Evolutionary conservation across 2,888 invertebrate genomes (phyloP).

Genomic region (Nephrotoma guestfalica): DNA sequence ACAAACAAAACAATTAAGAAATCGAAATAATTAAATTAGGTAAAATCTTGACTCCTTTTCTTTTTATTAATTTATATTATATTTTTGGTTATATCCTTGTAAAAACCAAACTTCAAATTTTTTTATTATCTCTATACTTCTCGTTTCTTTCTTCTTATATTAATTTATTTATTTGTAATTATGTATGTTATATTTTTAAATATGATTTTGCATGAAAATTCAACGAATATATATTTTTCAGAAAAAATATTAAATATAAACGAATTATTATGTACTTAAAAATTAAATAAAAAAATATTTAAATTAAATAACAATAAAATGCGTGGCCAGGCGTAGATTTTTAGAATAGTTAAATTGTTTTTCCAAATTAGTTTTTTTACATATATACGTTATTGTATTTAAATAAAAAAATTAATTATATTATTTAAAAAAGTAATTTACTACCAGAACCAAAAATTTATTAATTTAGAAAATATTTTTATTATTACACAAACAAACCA

Average conservation of each 20-base stretch:
- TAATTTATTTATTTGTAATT: not conserved
- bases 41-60: not conserved
- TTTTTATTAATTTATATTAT: not conserved
- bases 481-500: not conserved
- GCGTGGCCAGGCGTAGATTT: conserved; percentile 32
- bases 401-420: not conserved
- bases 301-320: conserved; percentile 17
- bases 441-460: not conserved
- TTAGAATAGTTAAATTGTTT: not conserved
- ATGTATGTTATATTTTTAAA: not conserved
- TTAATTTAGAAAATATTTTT: not conserved
- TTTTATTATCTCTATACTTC: not conserved
- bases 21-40: not conserved
- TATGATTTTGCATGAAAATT: conserved; percentile 5
- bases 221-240: conserved; percentile 5
- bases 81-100: not conserved
- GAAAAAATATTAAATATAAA: conserved; percentile 10
- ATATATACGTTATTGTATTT: not conserved
- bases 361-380: not conserved
- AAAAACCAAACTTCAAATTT: not conserved
- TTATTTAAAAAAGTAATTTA: not conserved
- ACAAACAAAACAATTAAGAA: not conserved
- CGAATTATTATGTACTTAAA: conserved; percentile 7
- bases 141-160: not conserved
- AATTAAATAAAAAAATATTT: conserved; percentile 4